These are phyloP conservation scores for Talpa occidentalis DNA, from an alignment of 2,113 vertebrate genomes.

Conservation along the genomic window DNA sequence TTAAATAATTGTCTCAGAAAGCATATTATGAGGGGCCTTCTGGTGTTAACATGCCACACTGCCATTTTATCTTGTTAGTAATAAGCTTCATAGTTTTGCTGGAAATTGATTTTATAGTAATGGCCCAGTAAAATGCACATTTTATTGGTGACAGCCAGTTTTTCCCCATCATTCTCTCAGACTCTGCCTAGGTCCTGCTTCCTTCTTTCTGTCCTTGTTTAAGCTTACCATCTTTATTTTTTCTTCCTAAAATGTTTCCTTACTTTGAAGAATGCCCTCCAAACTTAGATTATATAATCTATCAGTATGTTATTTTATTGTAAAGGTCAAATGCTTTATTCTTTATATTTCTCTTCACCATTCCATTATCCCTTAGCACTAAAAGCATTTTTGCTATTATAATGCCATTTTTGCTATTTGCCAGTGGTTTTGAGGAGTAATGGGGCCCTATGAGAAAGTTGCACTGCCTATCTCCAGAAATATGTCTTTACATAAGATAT, in stretches of 20 bases:
- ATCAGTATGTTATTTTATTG: slow-evolving; percentile 3
- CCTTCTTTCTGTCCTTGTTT: neutral
- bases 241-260: neutral
- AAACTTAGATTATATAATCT: slow-evolving; percentile 49
- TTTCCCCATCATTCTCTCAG: neutral
- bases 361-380: neutral
- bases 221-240: neutral
- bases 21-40: neutral
- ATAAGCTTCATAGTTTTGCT: neutral
- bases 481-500: neutral
- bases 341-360: neutral
- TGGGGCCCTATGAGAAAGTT: neutral
- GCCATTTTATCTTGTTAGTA: neutral
- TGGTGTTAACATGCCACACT: neutral
- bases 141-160: neutral
- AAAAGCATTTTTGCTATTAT: slow-evolving; percentile 32
- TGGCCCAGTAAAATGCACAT: neutral
- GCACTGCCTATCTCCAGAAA: neutral
- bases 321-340: neutral
- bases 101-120: neutral
- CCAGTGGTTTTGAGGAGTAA: slow-evolving; percentile 1
- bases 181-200: neutral
- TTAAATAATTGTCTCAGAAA: neutral
- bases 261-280: slow-evolving; percentile 15
- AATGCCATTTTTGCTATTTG: slow-evolving; percentile 31